These are phyloP conservation scores for Gymnodraco acuticeps DNA, from an alignment of 2,797 vertebrate genomes.

Conservation along the genomic window DNA sequence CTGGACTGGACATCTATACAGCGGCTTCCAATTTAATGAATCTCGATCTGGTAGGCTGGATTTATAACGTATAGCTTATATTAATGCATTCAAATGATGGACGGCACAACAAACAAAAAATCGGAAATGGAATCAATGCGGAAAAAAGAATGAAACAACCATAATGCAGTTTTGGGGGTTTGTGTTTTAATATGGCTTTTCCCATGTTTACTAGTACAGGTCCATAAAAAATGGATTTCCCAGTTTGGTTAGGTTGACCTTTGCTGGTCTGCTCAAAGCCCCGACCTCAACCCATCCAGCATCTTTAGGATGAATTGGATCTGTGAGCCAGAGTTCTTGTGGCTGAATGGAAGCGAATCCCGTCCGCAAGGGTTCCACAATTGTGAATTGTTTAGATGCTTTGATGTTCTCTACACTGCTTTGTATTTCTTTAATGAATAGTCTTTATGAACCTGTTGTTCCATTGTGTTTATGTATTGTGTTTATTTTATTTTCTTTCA, in stretches of 20 bases:
- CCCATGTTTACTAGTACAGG: not conserved
- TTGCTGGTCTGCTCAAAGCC: not conserved
- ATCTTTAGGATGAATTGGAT: too few relatives aligned
- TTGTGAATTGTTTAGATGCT: too few relatives aligned
- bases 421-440: too few relatives aligned
- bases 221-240: not conserved
- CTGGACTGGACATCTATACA: conserved; percentile 7
- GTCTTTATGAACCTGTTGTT: too few relatives aligned
- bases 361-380: too few relatives aligned
- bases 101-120: not conserved
- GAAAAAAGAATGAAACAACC: not conserved
- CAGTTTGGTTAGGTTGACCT: not conserved
- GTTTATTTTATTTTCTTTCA: too few relatives aligned
- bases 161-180: not conserved
- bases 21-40: conserved; percentile 22
- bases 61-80: conserved; percentile 8
- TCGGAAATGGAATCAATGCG: not conserved
- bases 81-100: not conserved
- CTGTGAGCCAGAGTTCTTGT: too few relatives aligned
- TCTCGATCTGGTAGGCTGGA: not conserved
- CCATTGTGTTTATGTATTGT: too few relatives aligned
- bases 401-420: too few relatives aligned
- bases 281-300: not conserved
- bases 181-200: not conserved
- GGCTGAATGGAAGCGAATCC: too few relatives aligned